Conservation (phyloP, 1,140 invertebrate genomes). For the Antheraea pernyi region DNA sequence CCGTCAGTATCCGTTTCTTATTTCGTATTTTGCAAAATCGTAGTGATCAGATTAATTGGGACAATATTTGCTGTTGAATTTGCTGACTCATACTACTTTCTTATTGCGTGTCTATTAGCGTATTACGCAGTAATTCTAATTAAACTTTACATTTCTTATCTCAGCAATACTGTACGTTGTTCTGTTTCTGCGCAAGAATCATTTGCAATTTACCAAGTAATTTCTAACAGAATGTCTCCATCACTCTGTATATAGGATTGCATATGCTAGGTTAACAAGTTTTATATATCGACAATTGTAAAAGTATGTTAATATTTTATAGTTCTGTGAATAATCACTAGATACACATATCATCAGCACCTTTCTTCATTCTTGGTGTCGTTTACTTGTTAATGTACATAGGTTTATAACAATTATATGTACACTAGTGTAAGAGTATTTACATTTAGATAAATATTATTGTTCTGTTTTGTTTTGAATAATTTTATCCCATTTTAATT, state of each 20-base stretch:
- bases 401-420: conserved; percentile 50
- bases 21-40: too few species aligned
- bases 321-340: conserved; percentile 44
- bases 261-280: conserved; percentile 51
- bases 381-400: conserved; percentile 59
- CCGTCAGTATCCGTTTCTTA: too few species aligned
- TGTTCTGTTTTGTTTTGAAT: too few species aligned
- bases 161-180: neutral
- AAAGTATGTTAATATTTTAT: neutral
- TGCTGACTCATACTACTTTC: too few species aligned
- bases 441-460: too few species aligned
- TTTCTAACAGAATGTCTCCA: neutral
- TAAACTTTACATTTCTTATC: too few species aligned
- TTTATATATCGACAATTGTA: conserved; percentile 37
- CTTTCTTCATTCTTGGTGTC: conserved; percentile 67
- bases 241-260: conserved; percentile 14
- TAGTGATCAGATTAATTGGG: too few species aligned
- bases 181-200: neutral
- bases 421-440: too few species aligned
- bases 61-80: too few species aligned
- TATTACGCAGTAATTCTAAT: too few species aligned
- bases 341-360: conserved; percentile 71
- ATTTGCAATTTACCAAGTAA: neutral
- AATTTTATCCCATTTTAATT: too few species aligned
- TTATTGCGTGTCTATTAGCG: too few species aligned